Evolutionary conservation across 2,113 vertebrate genomes (phyloP).

Genomic region (Peromyscus maniculatus): DNA sequence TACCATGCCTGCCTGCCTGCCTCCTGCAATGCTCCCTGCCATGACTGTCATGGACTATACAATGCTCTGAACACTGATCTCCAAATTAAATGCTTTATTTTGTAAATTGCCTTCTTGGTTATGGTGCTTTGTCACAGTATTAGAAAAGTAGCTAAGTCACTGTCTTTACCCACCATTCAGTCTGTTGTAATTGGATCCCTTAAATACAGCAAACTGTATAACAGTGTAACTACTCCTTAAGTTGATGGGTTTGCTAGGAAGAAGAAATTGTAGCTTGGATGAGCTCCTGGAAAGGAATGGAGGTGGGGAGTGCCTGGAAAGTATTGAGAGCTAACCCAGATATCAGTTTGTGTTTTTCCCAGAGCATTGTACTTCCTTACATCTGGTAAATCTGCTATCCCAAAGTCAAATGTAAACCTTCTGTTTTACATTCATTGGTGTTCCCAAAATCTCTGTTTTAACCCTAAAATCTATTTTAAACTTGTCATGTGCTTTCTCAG

Average conservation of each 20-base stretch:
- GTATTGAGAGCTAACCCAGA: neutral
- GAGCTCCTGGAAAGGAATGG: too few species aligned
- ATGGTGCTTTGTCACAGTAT: neutral
- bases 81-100: neutral
- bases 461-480: neutral
- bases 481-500: neutral
- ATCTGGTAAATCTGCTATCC: neutral
- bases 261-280: neutral
- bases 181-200: neutral
- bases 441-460: neutral
- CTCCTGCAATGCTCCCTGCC: neutral
- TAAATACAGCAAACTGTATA: neutral
- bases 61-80: neutral
- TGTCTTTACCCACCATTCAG: neutral
- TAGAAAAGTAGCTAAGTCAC: neutral
- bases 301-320: neutral
- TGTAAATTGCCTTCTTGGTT: neutral
- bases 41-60: neutral
- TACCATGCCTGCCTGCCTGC: neutral
- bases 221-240: neutral
- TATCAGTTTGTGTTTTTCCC: neutral
- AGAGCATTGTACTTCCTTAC: neutral
- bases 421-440: too few species aligned
- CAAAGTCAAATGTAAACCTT: neutral
- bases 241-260: neutral